Evolutionary conservation across 2,113 vertebrate genomes (phyloP).

Genomic region (Triplophysa tibetana): DNA sequence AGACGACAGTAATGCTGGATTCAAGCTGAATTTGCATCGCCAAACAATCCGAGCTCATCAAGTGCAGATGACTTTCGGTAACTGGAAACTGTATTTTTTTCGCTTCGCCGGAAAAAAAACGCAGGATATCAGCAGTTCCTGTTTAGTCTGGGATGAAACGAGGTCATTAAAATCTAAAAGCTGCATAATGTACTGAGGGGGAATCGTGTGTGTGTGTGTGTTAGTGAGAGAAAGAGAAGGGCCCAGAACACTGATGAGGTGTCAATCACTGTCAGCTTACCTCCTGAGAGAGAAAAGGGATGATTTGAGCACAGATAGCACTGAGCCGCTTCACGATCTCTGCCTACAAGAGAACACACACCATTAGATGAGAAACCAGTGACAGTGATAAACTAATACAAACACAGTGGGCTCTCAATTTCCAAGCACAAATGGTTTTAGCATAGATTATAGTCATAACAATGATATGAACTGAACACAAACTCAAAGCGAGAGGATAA

Average conservation of each 20-base stretch:
- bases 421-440: constrained; percentile 15
- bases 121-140: constrained; percentile 20
- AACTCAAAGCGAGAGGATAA: not conserved
- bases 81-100: not conserved
- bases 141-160: constrained; percentile 13
- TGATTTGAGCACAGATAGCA: constrained; percentile 90
- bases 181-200: not conserved
- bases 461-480: constrained; percentile 22
- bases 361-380: constrained; percentile 15
- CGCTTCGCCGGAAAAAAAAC: not conserved
- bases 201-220: constrained; percentile 15
- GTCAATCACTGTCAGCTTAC: constrained; percentile 69
- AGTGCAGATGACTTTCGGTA: not conserved
- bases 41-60: constrained; percentile 14
- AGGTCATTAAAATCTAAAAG: constrained; percentile 20
- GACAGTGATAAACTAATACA: constrained; percentile 42
- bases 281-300: constrained; percentile 93
- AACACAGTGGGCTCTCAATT: constrained; percentile 33
- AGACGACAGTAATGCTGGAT: not conserved
- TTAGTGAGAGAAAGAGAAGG: constrained; percentile 40
- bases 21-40: constrained; percentile 4
- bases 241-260: constrained; percentile 22
- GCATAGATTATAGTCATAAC: constrained; percentile 2
- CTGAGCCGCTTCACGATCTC: constrained; percentile 94
- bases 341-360: constrained; percentile 71